phyloP scores from a whole-genome alignment of 2,888 invertebrate genomes.

The Emmelina monodactyla region DNA sequence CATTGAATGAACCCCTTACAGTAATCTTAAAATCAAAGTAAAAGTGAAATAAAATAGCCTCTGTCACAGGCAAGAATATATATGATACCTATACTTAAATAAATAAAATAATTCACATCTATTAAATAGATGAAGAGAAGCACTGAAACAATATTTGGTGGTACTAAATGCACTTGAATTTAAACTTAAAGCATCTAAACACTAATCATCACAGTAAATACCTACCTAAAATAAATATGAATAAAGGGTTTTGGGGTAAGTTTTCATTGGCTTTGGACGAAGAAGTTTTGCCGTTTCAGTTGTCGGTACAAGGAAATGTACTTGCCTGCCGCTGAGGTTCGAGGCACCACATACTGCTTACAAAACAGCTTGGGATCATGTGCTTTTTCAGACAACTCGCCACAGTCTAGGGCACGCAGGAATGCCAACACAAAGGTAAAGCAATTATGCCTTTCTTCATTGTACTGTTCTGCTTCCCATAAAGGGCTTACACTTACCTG shows the following conservation, averaged over 20 bases:
- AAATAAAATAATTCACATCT: constrained; percentile 12
- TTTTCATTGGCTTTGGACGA: constrained; percentile 56
- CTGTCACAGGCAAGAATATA: too few relatives aligned
- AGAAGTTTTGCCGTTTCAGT: constrained; percentile 61
- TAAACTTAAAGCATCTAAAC: constrained; percentile 38
- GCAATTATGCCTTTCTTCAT: constrained; percentile 82
- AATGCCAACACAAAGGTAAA: constrained; percentile 87
- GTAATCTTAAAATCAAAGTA: too few relatives aligned
- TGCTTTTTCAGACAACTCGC: constrained; percentile 74
- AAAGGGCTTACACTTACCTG: constrained; percentile 63
- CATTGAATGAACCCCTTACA: too few relatives aligned
- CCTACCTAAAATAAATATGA: constrained; percentile 25
- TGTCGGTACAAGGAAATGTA: constrained; percentile 84
- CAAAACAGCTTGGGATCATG: constrained; percentile 76
- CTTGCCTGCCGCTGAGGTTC: constrained; percentile 83
- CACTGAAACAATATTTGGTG: constrained; percentile 45
- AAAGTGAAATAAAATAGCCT: too few relatives aligned
- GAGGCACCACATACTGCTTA: constrained; percentile 81
- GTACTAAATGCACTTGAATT: constrained; percentile 57
- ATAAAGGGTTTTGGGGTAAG: constrained; percentile 13
- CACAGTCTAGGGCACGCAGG: constrained; percentile 75
- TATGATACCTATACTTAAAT: too few relatives aligned
- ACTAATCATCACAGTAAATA: constrained; percentile 58
- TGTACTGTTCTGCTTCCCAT: constrained; percentile 76
- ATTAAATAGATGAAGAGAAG: constrained; percentile 17